Conservation (phyloP, 2,888 invertebrate genomes). For the Eueremaeus valkanovi region DNA sequence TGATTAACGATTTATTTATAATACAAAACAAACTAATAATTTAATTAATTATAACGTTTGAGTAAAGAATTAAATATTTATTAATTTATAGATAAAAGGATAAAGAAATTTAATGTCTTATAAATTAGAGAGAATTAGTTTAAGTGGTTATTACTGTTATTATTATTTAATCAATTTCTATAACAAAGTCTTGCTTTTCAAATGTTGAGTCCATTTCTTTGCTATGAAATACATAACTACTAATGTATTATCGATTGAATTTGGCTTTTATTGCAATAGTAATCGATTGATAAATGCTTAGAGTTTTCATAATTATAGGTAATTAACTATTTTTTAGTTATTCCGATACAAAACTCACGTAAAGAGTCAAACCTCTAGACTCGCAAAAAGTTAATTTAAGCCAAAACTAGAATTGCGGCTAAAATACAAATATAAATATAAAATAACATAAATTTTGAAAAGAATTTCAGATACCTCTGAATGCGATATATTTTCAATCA, state of each 20-base stretch:
- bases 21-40: conserved; percentile 7
- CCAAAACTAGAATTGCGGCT: neutral
- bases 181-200: conserved; percentile 15
- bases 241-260: conserved; percentile 13
- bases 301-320: conserved; percentile 10
- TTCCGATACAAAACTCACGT: neutral
- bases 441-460: neutral
- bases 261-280: neutral
- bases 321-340: neutral
- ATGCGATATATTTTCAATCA: neutral
- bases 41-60: conserved; percentile 16
- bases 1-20: neutral
- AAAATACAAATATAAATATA: neutral
- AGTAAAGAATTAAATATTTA: neutral
- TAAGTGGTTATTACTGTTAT: conserved; percentile 2
- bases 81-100: neutral
- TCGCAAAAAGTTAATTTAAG: conserved; percentile 10
- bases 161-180: conserved; percentile 5
- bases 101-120: neutral
- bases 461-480: neutral
- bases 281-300: conserved; percentile 20
- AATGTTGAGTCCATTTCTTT: neutral
- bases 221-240: neutral
- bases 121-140: neutral
- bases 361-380: neutral